These are phyloP conservation scores for Perithous albicinctus DNA, from an alignment of 2,888 invertebrate genomes.

Conservation along the genomic window DNA sequence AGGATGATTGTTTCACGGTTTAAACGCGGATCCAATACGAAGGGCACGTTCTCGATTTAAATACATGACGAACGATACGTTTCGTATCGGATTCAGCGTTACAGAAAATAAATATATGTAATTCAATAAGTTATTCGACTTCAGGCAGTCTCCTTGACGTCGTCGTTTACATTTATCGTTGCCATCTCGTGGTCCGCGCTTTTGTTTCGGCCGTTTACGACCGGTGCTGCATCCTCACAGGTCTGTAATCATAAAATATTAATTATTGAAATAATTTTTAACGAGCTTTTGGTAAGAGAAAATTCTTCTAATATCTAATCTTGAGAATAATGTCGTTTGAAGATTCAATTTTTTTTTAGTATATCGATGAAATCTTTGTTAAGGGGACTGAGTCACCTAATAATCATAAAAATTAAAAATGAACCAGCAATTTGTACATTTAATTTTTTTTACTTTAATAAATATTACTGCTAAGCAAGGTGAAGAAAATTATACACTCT, in stretches of 20 bases:
- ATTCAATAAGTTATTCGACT: slow-evolving; percentile 75
- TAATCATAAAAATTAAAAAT: too few species aligned
- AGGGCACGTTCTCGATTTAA: not conserved
- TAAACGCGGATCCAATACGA: not conserved
- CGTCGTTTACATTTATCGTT: slow-evolving; percentile 77
- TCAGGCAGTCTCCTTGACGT: slow-evolving; percentile 78
- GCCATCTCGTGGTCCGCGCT: slow-evolving; percentile 81
- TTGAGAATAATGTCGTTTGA: not conserved
- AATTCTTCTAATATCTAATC: not conserved
- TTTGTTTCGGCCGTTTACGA: slow-evolving; percentile 79
- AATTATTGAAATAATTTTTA: not conserved
- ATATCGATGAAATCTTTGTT: not conserved
- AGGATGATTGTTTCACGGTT: slow-evolving; percentile 9
- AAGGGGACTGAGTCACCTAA: too few species aligned
- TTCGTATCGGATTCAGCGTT: slow-evolving; percentile 69
- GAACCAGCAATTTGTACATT: too few species aligned
- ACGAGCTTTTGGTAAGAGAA: slow-evolving; percentile 9
- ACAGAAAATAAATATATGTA: slow-evolving; percentile 73
- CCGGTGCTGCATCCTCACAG: slow-evolving; percentile 81
- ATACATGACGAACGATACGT: slow-evolving; percentile 73
- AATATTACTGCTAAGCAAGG: too few species aligned
- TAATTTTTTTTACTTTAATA: not conserved
- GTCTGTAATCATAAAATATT: slow-evolving; percentile 77
- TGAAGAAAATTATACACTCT: too few species aligned
- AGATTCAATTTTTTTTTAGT: not conserved